phyloP scores from a whole-genome alignment of 2,113 vertebrate species.

The Carassius carassius region DNA sequence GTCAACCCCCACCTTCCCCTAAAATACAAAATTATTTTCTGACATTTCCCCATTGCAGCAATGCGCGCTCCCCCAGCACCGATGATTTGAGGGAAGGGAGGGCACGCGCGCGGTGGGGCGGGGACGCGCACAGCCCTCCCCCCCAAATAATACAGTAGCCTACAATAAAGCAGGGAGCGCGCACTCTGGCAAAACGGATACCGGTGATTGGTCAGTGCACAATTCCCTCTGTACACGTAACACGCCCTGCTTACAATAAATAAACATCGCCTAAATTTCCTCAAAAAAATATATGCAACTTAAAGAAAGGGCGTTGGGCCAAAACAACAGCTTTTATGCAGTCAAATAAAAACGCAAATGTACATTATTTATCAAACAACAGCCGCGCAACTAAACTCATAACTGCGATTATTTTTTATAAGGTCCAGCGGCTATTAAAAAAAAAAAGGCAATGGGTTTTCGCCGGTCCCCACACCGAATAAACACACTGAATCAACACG shows the following conservation, averaged over 20 bases:
- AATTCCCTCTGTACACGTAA: constrained; percentile 74
- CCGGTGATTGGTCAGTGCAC: constrained; percentile 66
- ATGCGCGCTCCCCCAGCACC: constrained; percentile 72
- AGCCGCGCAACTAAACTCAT: constrained; percentile 48
- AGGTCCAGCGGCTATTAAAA: constrained; percentile 54
- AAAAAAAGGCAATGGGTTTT: constrained; percentile 49
- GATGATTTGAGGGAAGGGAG: constrained; percentile 62
- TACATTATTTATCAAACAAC: neutral
- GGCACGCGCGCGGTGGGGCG: constrained; percentile 42
- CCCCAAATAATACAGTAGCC: constrained; percentile 61
- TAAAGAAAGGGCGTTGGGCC: neutral
- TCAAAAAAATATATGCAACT: neutral
- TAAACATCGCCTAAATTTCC: constrained; percentile 71
- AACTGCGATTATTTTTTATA: constrained; percentile 42
- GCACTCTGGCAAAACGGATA: constrained; percentile 57
- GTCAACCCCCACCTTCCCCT: constrained; percentile 55
- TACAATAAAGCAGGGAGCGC: constrained; percentile 62
- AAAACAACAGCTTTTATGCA: neutral
- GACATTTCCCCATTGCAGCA: constrained; percentile 76
- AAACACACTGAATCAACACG: neutral
- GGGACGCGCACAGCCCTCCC: constrained; percentile 65
- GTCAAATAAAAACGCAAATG: neutral
- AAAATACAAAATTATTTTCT: constrained; percentile 67
- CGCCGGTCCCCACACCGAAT: constrained; percentile 32
- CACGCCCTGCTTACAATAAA: constrained; percentile 75